Percentiles rank a stretch among this genome's conserved stretches.
Conservation (phyloP, 2,888 invertebrate species). For the Antheraea yamamai region DNA sequence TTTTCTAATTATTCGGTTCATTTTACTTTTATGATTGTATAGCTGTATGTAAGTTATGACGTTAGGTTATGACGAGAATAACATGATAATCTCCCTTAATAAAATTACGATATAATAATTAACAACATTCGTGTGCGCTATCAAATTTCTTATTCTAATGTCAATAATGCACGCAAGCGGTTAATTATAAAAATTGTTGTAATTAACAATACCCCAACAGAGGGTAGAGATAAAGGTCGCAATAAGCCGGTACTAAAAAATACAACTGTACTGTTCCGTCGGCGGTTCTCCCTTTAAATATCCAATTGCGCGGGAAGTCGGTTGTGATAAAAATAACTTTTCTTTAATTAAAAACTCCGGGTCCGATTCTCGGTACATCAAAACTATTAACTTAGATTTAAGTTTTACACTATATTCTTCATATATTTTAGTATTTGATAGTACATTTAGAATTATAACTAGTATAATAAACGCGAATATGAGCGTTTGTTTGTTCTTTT, state of each 20-base stretch:
- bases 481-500: too few relatives aligned
- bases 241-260: conserved; percentile 21
- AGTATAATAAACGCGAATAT: too few relatives aligned
- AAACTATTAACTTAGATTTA: not conserved
- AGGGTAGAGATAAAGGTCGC: conserved; percentile 18
- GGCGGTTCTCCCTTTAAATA: conserved; percentile 15
- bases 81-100: too few relatives aligned
- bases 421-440: too few relatives aligned
- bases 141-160: not conserved
- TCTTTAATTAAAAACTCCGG: conserved; percentile 22
- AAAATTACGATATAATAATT: too few relatives aligned
- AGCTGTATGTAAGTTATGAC: too few relatives aligned
- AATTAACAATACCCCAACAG: conserved; percentile 10
- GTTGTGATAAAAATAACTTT: conserved; percentile 20
- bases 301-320: conserved; percentile 7
- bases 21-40: too few relatives aligned
- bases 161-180: not conserved
- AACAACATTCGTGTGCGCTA: not conserved
- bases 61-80: too few relatives aligned
- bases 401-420: not conserved
- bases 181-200: not conserved
- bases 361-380: conserved; percentile 1
- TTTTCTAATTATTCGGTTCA: too few relatives aligned
- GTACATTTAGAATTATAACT: too few relatives aligned
- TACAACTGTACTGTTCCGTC: conserved; percentile 17